Conservation (phyloP, 2,797 vertebrate species). For the Coracias cyanogaster region DNA sequence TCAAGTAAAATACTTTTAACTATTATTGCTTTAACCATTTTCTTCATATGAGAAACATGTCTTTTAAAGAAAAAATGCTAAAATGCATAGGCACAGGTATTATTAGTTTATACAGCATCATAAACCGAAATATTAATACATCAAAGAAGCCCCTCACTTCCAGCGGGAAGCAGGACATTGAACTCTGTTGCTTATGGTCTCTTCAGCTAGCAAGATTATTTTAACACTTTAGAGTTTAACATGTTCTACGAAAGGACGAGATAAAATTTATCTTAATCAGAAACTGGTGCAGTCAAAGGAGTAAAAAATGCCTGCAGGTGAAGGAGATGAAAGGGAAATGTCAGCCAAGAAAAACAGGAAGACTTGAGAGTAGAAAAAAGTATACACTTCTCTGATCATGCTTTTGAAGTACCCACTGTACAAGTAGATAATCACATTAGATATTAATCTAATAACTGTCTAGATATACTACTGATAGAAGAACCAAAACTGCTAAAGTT, state of each 20-base stretch:
- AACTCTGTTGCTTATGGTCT: background rate
- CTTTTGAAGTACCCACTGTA: background rate
- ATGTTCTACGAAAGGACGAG: background rate
- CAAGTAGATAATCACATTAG: background rate
- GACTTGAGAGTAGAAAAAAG: background rate
- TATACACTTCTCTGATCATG: background rate
- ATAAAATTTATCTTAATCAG: background rate
- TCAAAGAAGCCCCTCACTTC: background rate
- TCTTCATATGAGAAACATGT: background rate
- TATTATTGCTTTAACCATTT: background rate
- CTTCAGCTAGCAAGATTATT: background rate
- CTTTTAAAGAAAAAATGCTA: background rate
- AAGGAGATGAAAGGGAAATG: background rate
- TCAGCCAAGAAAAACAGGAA: background rate
- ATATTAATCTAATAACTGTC: background rate
- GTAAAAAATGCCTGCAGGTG: background rate
- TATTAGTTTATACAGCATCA: background rate
- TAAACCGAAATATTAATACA: background rate
- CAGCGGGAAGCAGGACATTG: background rate
- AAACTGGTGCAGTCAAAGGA: background rate
- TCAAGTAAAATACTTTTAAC: background rate
- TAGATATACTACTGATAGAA: background rate
- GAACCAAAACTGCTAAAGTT: background rate
- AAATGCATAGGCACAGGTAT: background rate
- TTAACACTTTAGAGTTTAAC: background rate